These are phyloP conservation scores for Apamea epomidion DNA, from an alignment of 2,888 invertebrate genomes.

Conservation along the genomic window DNA sequence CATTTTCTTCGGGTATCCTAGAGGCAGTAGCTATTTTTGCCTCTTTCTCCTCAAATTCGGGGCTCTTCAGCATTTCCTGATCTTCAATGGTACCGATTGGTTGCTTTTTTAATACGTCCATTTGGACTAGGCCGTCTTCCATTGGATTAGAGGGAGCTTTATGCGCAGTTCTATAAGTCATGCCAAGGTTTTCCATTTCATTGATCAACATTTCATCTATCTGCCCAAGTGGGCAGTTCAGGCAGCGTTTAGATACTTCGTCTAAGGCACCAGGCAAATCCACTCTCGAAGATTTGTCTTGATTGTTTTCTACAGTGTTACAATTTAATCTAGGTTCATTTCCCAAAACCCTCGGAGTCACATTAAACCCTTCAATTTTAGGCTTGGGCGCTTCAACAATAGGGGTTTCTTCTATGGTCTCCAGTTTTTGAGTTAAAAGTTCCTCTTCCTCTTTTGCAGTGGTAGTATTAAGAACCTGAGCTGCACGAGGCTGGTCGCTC, in stretches of 20 bases:
- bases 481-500: not conserved
- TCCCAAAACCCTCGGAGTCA: slow-evolving; percentile 70
- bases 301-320: not conserved
- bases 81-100: not conserved
- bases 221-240: slow-evolving; percentile 65
- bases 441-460: slow-evolving; percentile 73
- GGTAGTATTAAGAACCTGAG: slow-evolving; percentile 56
- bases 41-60: not conserved
- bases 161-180: not conserved
- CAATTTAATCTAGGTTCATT: not conserved
- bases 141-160: not conserved
- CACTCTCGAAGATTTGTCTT: not conserved
- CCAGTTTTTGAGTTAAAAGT: slow-evolving; percentile 76
- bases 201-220: slow-evolving; percentile 71
- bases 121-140: slow-evolving; percentile 27
- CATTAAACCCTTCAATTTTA: slow-evolving; percentile 72
- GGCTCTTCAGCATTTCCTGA: not conserved
- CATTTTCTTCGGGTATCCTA: not conserved
- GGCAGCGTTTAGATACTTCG: slow-evolving; percentile 70
- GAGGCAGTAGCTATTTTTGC: not conserved
- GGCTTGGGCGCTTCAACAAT: slow-evolving; percentile 72
- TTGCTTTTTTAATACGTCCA: slow-evolving; percentile 15
- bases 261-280: slow-evolving; percentile 57
- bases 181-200: slow-evolving; percentile 70
- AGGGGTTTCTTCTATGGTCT: slow-evolving; percentile 75